Evolutionary conservation across 2,888 invertebrate genomes (phyloP), one percentile per base, ranked within the genome.

Genomic region (Idaea aversata): DNA sequence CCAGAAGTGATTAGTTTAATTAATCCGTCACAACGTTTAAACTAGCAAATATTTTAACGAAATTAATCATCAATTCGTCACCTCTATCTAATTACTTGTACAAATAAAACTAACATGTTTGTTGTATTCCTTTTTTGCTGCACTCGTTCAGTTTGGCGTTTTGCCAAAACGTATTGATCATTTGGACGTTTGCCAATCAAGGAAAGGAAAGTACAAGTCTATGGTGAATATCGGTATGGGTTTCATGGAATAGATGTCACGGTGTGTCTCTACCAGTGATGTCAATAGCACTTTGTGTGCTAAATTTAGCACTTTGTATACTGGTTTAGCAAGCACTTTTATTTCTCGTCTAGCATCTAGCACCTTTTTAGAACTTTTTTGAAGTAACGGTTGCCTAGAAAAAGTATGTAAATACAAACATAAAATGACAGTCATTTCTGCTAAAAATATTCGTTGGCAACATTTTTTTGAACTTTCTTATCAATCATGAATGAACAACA

Each of bases 161-260:
- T 4, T 57, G 84, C 90, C 90, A 88, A 82, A 80, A 78, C 80
- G 81, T 84, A 85, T 88, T 89, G 85, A 90, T 89, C 86, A 88
- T 88, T 88, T 89, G 90, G 88, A 84, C 69, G 57, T 7, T 16
- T 67, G 84, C 90, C 90, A 90, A 81, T 86, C 79, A 84, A 86
- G 87, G 85, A 86, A 86, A 85, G 84, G 85, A 81, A 85, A 87
- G 85, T 47, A 47, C 7, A 83, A 84, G 84, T 83, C 82, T 59
- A 59, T 59, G 59, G 59, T 59, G 59, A 34, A 34, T 59, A 59
- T 59, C 13, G 34, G 7, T 59, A 59, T 25, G 59, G 34, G 59
- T 25, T 34, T 59, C 47, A 47, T 47, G 47, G 47, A 47, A 47
- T 10, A 47, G 47, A 47, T 47, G 47, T 47, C 47, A 47, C 10